A percentile compares a stretch with the other conserved stretches of the same genome.
These are phyloP conservation scores for Plusia festucae DNA, from an alignment of 2,888 invertebrate genomes.

Conservation along the genomic window DNA sequence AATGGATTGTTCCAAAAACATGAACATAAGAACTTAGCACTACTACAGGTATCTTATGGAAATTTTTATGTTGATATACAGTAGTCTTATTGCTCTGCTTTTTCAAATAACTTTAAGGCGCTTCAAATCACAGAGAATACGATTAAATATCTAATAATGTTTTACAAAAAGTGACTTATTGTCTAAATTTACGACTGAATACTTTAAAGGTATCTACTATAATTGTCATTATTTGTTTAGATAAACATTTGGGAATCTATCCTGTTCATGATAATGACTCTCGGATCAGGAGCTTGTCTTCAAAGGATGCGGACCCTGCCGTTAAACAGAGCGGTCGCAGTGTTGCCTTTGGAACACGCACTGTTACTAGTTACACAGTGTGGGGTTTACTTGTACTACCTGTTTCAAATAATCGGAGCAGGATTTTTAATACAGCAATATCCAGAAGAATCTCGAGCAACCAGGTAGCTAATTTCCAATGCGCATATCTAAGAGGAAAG, in stretches of 20 bases:
- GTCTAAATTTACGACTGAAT: background rate
- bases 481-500: too few relatives aligned
- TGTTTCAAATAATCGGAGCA: constrained; percentile 93
- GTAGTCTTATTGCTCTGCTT: too few relatives aligned
- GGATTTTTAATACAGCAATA: constrained; percentile 87
- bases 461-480: constrained; percentile 74
- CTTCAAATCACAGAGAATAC: background rate
- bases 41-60: constrained; percentile 86
- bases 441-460: constrained; percentile 77
- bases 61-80: too few relatives aligned
- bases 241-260: constrained; percentile 89
- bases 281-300: constrained; percentile 81
- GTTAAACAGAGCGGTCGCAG: constrained; percentile 72
- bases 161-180: background rate
- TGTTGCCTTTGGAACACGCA: constrained; percentile 91
- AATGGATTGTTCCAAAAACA: constrained; percentile 90
- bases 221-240: constrained; percentile 59
- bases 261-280: constrained; percentile 80
- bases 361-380: constrained; percentile 94
- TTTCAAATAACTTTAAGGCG: too few relatives aligned
- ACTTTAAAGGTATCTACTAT: background rate
- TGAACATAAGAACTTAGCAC: constrained; percentile 89
- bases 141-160: background rate
- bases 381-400: constrained; percentile 93
- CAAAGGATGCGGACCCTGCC: constrained; percentile 81